These are phyloP conservation scores for Phyllotreta striolata DNA, from an alignment of 2,888 invertebrate species.

Conservation along the genomic window DNA sequence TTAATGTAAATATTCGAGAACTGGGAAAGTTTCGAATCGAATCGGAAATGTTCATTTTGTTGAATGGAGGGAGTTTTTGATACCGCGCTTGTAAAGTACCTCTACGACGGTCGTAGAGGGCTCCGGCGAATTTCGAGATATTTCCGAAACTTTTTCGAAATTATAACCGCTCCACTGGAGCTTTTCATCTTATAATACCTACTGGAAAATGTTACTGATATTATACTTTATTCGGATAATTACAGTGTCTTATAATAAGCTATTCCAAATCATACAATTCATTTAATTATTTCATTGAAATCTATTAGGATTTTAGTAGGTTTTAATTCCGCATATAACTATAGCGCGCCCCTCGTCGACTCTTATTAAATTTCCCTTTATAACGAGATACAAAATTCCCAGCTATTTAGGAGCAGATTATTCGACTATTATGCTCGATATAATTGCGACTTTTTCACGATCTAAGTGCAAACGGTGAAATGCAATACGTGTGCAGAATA, in stretches of 20 bases:
- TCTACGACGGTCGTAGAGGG: neutral
- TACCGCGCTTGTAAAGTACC: conserved; percentile 3
- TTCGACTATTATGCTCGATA: conserved; percentile 51
- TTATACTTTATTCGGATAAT: too few relatives aligned
- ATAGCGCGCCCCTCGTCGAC: neutral
- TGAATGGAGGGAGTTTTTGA: conserved; percentile 19
- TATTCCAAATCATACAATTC: too few relatives aligned
- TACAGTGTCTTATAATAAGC: too few relatives aligned
- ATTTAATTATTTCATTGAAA: too few relatives aligned
- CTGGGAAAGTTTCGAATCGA: conserved; percentile 15
- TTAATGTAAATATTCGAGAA: conserved; percentile 24
- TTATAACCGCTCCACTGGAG: too few relatives aligned
- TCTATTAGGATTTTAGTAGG: too few relatives aligned
- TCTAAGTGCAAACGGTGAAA: conserved; percentile 52
- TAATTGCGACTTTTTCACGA: conserved; percentile 56
- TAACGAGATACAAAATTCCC: conserved; percentile 42
- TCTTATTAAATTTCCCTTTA: conserved; percentile 26
- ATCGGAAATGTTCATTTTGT: conserved; percentile 14
- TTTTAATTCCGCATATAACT: conserved; percentile 9
- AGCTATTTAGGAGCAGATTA: conserved; percentile 50
- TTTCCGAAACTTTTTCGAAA: too few relatives aligned
- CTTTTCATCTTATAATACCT: too few relatives aligned
- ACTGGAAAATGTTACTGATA: too few relatives aligned
- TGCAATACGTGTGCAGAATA: conserved; percentile 55
- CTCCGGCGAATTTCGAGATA: neutral